Conservation (phyloP, 1,140 invertebrate species). For the Eurosta solidaginis region DNA sequence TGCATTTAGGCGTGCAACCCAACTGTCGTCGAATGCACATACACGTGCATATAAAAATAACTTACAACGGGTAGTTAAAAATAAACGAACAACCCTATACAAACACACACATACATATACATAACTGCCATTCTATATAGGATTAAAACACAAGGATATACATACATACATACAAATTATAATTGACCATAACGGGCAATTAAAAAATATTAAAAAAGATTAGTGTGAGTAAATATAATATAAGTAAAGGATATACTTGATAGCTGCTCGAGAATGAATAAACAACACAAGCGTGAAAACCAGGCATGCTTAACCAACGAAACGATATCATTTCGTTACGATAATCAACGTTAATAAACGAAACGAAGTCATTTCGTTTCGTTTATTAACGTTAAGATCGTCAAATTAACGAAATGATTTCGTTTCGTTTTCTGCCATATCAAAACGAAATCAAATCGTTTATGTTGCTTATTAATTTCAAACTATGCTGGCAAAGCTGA, state of each 20-base stretch:
- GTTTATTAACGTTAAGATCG: too few species aligned
- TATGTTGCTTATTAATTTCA: too few species aligned
- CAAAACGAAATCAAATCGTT: too few species aligned
- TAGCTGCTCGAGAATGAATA: not conserved
- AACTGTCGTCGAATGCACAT: not conserved
- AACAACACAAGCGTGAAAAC: not conserved
- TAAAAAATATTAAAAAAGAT: constrained; percentile 25
- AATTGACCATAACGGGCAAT: constrained; percentile 20
- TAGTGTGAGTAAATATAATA: constrained; percentile 21
- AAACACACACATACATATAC: not conserved
- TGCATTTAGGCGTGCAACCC: constrained; percentile 11
- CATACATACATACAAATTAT: not conserved
- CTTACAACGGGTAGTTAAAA: not conserved
- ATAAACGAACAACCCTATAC: not conserved
- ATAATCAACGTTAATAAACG: too few species aligned
- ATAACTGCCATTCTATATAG: too few species aligned
- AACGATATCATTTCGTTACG: too few species aligned
- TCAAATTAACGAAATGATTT: too few species aligned
- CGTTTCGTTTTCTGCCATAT: too few species aligned
- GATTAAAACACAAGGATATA: not conserved
- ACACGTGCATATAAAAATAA: not conserved
- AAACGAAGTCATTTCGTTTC: too few species aligned
- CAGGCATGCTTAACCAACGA: too few species aligned
- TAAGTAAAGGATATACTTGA: not conserved
- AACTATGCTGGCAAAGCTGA: too few species aligned